Evolutionary conservation across 2,797 vertebrate genomes (phyloP), one percentile per base, ranked within the genome.

Genomic region (Gambusia yucatana): DNA sequence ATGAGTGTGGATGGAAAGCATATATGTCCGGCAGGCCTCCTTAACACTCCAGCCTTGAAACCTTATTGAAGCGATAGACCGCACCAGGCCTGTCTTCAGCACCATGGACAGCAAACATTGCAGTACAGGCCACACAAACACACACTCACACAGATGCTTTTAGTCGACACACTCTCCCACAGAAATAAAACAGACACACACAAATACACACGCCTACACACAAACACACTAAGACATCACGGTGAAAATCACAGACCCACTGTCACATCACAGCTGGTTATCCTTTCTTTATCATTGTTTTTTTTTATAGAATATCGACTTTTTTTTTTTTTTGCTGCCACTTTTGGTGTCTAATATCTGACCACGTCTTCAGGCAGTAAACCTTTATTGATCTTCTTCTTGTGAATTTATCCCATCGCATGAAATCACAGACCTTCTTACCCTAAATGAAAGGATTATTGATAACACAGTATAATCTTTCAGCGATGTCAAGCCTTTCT

Each of bases 61-160:
- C 73, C 86, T 82, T 76, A 55, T 13, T 84, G 87, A 89, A 93
- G 90, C 89, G 41, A 91, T 87, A 91, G 93, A 90, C 93, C 89
- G 86, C 90, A 22, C 72, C 75, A 82, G 92, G 94, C 93, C 92
- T 85, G 41, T 16, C 41, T 94, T 93, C 94, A 95, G 94, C 86
- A 95, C 95, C 93, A 72, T 75, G 94, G 95, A 95, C 89, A 96
- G 95, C 84, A 91, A 57, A 89, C 92, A 89, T 90, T 92, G 92
- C 92, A 93, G 91, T 50, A 76, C 83, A 87, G 88, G 91, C 89
- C 91, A 88, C 84, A 82, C 78, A 87, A 75, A 90, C 78, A 86
- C 73, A 77, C 73, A 61, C 72, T 55, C 47, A 39, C 13, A 81
- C 14, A 70, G 73, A 87, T 52, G 79, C 76, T 83, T 78, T 77